phyloP scores from a whole-genome alignment of 2,797 vertebrate genomes.

The Orestias chungarensis region DNA sequence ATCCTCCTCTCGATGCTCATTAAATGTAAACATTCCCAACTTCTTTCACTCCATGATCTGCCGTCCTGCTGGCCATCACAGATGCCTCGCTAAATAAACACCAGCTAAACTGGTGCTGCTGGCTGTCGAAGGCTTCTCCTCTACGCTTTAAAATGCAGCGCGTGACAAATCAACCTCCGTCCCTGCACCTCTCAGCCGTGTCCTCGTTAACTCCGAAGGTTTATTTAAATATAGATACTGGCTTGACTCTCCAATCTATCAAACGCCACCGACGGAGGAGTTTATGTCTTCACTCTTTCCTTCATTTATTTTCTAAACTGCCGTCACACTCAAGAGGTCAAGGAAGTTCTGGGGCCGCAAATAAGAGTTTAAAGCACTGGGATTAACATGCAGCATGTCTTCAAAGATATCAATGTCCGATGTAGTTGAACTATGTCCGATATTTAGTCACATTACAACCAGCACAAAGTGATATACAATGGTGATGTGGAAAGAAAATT shows the following conservation, averaged over 20 bases:
- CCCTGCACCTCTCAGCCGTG: slow-evolving; percentile 1
- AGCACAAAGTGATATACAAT: no score
- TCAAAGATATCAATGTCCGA: no score
- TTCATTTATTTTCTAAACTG: background rate
- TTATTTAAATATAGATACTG: background rate
- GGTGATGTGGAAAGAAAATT: no score
- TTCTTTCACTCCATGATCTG: slow-evolving; percentile 43
- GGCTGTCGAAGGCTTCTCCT: slow-evolving; percentile 33
- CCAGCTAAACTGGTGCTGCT: slow-evolving; percentile 32
- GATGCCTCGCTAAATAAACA: slow-evolving; percentile 75
- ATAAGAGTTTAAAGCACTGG: no score
- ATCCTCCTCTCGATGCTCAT: slow-evolving; percentile 39
- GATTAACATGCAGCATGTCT: no score
- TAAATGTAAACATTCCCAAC: slow-evolving; percentile 36
- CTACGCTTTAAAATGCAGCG: slow-evolving; percentile 35
- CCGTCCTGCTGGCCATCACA: slow-evolving; percentile 74
- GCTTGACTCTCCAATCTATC: background rate
- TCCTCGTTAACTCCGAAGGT: slow-evolving; percentile 31
- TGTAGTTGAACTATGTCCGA: no score
- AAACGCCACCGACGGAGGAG: background rate
- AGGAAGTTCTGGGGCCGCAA: background rate
- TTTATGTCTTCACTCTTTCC: background rate
- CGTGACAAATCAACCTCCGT: slow-evolving; percentile 35
- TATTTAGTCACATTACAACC: no score
- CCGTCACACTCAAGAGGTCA: background rate